phyloP scores from a whole-genome alignment of 2,113 vertebrate genomes.

The Leptobrachium leishanense region DNA sequence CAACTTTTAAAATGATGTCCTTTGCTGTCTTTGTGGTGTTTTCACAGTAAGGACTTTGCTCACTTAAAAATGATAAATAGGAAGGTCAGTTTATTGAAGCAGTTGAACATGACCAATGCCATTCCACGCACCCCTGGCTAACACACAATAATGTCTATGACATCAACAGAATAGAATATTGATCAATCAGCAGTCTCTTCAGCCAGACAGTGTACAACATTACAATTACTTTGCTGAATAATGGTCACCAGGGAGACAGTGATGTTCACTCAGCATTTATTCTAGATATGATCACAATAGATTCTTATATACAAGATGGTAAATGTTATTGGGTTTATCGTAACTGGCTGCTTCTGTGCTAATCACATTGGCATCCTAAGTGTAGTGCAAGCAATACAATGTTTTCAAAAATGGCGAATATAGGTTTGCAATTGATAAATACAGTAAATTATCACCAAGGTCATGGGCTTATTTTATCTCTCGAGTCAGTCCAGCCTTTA shows the following conservation, averaged over 20 bases:
- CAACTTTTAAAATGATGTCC: not conserved
- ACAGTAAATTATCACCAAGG: slow-evolving; percentile 49
- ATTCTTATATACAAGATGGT: not conserved
- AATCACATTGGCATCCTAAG: not conserved
- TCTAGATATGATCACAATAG: not conserved
- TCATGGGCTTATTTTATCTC: slow-evolving; percentile 49
- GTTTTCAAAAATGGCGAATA: not conserved
- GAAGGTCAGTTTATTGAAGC: not conserved
- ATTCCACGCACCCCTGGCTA: not conserved
- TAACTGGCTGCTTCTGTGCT: not conserved
- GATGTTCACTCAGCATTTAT: not conserved
- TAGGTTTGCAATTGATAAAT: slow-evolving; percentile 49
- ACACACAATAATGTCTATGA: not conserved
- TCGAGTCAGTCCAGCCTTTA: slow-evolving; percentile 49
- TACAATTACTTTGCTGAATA: not conserved
- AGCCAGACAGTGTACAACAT: not conserved
- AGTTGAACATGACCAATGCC: not conserved
- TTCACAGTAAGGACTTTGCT: not conserved
- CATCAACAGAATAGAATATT: slow-evolving; percentile 3
- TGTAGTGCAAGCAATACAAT: not conserved
- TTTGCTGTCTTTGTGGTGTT: slow-evolving; percentile 1
- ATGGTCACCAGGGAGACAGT: not conserved
- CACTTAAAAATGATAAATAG: slow-evolving; percentile 5
- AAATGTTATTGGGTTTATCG: not conserved
- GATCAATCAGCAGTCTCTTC: slow-evolving; percentile 2